Percentiles rank a stretch among this genome's conserved stretches.
These are phyloP conservation scores for Campoplex nolae DNA, from an alignment of 2,888 invertebrate species.

Conservation along the genomic window DNA sequence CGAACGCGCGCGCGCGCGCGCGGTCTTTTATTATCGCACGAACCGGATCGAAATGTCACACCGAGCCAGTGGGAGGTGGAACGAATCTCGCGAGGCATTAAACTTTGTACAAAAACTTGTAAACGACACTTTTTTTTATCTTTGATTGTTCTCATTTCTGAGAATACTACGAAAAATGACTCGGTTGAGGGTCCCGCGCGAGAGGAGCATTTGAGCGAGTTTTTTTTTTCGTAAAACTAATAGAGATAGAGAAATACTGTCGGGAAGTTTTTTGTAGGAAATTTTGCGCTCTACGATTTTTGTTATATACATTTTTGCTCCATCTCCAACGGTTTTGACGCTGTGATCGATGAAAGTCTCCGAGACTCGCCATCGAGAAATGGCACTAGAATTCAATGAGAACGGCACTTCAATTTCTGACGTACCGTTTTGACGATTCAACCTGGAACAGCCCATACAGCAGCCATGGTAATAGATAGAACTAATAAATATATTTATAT, in stretches of 20 bases:
- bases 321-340: not conserved
- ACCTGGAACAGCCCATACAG: no score
- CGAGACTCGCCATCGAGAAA: not conserved
- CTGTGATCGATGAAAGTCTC: not conserved
- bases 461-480: not conserved
- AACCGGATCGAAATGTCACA: not conserved
- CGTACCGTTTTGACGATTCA: not conserved
- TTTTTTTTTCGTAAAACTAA: not conserved
- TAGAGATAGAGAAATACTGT: not conserved
- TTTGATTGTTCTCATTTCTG: not conserved
- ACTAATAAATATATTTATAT: not conserved
- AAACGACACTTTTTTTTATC: not conserved
- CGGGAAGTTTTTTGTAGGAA: not conserved
- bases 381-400: no score
- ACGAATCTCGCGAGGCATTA: not conserved
- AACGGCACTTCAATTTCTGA: no score
- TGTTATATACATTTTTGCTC: not conserved
- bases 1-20: not conserved
- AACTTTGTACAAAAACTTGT: not conserved
- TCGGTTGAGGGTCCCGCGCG: not conserved
- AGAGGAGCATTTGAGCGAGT: not conserved
- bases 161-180: not conserved
- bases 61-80: not conserved
- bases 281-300: not conserved
- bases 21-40: not conserved